Conservation (phyloP, 2,888 invertebrate genomes). For the Agrochola circellaris region DNA sequence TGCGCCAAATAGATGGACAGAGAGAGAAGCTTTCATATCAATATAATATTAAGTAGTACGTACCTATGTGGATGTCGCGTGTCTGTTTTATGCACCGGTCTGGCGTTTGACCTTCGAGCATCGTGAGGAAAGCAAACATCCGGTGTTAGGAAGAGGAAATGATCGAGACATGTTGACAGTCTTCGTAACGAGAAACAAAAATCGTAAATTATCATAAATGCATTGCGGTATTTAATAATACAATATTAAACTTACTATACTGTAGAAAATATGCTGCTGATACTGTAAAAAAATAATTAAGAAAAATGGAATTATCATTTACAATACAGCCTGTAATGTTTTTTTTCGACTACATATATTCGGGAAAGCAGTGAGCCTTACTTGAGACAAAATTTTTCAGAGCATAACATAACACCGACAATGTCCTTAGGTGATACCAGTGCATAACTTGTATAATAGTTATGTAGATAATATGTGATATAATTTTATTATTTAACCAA, state of each 20-base stretch:
- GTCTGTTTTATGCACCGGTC: conserved; percentile 19
- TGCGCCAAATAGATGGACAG: not conserved
- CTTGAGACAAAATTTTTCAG: not conserved
- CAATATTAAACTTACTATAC: not conserved
- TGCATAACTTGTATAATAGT: not conserved
- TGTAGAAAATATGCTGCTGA: not conserved
- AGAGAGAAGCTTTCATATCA: not conserved
- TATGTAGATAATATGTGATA: not conserved
- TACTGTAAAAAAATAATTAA: not conserved
- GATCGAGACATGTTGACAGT: conserved; percentile 8
- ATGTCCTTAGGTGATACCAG: too few species aligned
- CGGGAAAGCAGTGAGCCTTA: too few species aligned
- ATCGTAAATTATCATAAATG: not conserved
- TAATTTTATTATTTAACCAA: not conserved
- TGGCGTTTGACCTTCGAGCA: conserved; percentile 32
- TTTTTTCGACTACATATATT: not conserved
- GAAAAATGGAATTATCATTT: not conserved
- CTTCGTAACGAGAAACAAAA: not conserved
- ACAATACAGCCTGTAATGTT: not conserved
- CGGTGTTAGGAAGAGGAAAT: conserved; percentile 25
- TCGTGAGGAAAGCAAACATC: conserved; percentile 28
- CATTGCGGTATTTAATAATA: not conserved
- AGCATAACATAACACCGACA: not conserved
- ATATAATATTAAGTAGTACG: not conserved
- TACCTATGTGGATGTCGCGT: not conserved